A percentile compares a stretch with the other conserved stretches of the same genome.
Evolutionary conservation across 2,113 vertebrate species (phyloP).

Genomic region (Neotoma lepida): DNA sequence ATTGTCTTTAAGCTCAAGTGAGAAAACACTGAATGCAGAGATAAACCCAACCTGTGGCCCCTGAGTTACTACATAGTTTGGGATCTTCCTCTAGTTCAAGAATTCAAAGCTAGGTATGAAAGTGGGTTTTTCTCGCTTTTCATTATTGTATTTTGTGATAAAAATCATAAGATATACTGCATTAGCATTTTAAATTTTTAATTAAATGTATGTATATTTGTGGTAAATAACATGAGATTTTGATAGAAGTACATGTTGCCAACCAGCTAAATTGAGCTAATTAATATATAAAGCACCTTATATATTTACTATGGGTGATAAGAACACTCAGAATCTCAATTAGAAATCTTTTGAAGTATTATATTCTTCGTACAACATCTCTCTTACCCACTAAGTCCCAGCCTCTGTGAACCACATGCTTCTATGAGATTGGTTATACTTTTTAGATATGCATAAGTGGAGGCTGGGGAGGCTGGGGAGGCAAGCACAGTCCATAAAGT

Average conservation of each 20-base stretch:
- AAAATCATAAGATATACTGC: not conserved
- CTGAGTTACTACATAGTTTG: not conserved
- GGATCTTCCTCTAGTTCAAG: not conserved
- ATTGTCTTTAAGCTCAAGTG: constrained; percentile 28
- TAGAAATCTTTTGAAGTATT: not conserved
- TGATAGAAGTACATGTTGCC: not conserved
- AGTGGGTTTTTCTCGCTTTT: not conserved
- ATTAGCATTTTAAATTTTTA: not conserved
- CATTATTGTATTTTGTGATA: not conserved
- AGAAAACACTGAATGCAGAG: not conserved
- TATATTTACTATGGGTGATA: not conserved
- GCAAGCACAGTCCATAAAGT: not conserved
- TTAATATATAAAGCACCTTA: not conserved
- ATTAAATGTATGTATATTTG: not conserved
- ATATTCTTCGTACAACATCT: not conserved
- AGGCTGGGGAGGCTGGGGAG: not conserved
- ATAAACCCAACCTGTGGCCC: not conserved
- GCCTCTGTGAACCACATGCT: not conserved
- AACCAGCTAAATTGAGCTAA: not conserved
- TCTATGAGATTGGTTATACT: not conserved
- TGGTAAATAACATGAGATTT: not conserved
- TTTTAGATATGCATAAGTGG: not conserved
- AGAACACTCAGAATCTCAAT: not conserved
- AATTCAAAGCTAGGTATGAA: constrained; percentile 23
- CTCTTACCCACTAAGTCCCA: not conserved